Conservation (phyloP, 2,888 invertebrate genomes). For the Rutpela maculata region DNA sequence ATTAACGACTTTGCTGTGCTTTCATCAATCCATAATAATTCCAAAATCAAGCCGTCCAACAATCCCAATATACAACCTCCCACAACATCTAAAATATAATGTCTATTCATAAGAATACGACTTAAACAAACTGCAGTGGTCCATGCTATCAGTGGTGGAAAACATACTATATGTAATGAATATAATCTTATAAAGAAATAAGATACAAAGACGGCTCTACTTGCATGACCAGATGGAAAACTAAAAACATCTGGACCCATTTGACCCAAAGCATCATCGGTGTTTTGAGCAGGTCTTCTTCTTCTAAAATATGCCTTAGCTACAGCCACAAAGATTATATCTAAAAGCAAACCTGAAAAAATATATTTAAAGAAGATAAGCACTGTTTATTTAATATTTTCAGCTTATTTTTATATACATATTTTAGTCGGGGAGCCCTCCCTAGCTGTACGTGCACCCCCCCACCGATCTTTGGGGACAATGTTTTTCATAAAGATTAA, state of each 20-base stretch:
- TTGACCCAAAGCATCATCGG: constrained; percentile 80
- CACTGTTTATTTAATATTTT: neutral
- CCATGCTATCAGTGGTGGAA: constrained; percentile 85
- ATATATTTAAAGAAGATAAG: constrained; percentile 37
- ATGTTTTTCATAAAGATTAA: too few species aligned
- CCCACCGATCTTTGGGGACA: too few species aligned
- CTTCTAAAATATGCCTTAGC: constrained; percentile 87
- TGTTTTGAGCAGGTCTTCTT: constrained; percentile 81
- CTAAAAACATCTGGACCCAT: constrained; percentile 92
- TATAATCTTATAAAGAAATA: constrained; percentile 83
- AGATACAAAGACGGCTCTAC: constrained; percentile 86
- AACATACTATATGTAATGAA: constrained; percentile 78
- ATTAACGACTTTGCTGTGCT: constrained; percentile 78
- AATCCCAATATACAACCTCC: constrained; percentile 86
- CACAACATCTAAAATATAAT: constrained; percentile 90
- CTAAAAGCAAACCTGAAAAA: constrained; percentile 85
- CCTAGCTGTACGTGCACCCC: too few species aligned
- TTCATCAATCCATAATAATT: constrained; percentile 83
- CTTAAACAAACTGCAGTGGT: constrained; percentile 84
- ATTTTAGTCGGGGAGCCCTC: too few species aligned
- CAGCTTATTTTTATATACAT: neutral
- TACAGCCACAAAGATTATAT: constrained; percentile 85
- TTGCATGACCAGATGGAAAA: constrained; percentile 97
- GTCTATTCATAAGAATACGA: constrained; percentile 88
- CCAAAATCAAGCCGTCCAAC: constrained; percentile 80